These are phyloP conservation scores for Netelia inedita DNA, from an alignment of 2,888 invertebrate species.

Conservation along the genomic window DNA sequence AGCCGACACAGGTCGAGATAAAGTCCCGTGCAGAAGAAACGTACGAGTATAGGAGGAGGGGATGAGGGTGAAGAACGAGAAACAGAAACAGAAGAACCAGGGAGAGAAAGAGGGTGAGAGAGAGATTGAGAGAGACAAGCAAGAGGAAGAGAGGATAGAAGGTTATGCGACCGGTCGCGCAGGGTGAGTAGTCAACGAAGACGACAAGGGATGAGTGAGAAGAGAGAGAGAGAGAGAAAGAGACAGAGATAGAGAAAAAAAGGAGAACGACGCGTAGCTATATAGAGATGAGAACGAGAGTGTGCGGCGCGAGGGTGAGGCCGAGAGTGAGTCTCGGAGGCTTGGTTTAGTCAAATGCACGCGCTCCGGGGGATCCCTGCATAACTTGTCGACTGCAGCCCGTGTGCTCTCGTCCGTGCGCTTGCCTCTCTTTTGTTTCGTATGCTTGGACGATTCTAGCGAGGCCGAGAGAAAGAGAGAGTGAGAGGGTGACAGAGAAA, in stretches of 20 bases:
- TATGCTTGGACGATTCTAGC: conserved; percentile 74
- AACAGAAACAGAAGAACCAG: conserved; percentile 60
- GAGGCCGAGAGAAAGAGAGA: conserved; percentile 36
- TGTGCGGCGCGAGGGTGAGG: conserved; percentile 62
- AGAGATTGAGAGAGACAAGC: not conserved
- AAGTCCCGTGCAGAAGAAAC: conserved; percentile 74
- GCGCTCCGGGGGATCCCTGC: conserved; percentile 74
- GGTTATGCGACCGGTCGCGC: conserved; percentile 18
- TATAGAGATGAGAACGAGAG: conserved; percentile 43
- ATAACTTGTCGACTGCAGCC: conserved; percentile 81
- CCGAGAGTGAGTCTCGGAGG: conserved; percentile 71
- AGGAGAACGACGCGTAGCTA: conserved; percentile 12
- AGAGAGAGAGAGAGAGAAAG: conserved; percentile 54
- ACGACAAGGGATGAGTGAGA: conserved; percentile 42
- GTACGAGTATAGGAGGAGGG: conserved; percentile 6
- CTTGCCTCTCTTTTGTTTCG: conserved; percentile 78
- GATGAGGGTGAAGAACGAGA: conserved; percentile 30
- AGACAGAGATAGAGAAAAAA: conserved; percentile 50
- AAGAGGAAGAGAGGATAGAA: not conserved
- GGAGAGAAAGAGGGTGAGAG: conserved; percentile 11
- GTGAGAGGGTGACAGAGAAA: conserved; percentile 16
- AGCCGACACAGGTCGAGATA: conserved; percentile 76
- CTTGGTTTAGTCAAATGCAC: conserved; percentile 82
- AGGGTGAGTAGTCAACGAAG: conserved; percentile 24
- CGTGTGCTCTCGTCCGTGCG: conserved; percentile 54